Evolutionary conservation across 2,113 vertebrate genomes (phyloP).

Genomic region (Pelmatolapia mariae): DNA sequence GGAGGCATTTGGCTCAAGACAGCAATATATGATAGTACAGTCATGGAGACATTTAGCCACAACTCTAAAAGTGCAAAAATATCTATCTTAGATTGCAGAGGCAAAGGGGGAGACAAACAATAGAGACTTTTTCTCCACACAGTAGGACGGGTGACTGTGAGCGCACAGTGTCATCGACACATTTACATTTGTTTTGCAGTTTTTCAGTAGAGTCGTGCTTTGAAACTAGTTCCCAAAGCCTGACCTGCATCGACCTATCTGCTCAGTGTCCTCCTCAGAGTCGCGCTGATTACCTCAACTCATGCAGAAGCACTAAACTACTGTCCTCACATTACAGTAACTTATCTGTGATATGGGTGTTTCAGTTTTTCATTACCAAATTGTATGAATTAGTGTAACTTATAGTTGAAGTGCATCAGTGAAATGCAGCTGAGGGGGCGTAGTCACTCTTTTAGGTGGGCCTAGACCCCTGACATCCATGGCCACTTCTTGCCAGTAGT

Average conservation of each 20-base stretch:
- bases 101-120: background rate
- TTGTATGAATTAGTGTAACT: background rate
- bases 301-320: background rate
- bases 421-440: background rate
- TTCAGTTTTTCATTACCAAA: background rate
- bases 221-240: background rate
- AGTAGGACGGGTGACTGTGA: background rate
- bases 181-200: background rate
- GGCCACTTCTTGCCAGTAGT: background rate
- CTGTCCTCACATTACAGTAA: background rate
- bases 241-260: background rate
- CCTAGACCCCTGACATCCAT: background rate
- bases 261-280: background rate
- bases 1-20: background rate
- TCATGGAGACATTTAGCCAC: background rate
- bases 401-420: background rate
- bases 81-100: background rate
- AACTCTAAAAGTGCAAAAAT: background rate
- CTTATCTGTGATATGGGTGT: background rate
- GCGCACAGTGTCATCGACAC: background rate
- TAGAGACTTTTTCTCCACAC: background rate
- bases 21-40: background rate
- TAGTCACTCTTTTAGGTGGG: background rate
- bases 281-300: background rate
- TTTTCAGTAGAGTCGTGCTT: background rate